Percentiles rank a stretch among this genome's conserved stretches.
Evolutionary conservation across 2,797 vertebrate species (phyloP).

Genomic region (Menidia menidia): DNA sequence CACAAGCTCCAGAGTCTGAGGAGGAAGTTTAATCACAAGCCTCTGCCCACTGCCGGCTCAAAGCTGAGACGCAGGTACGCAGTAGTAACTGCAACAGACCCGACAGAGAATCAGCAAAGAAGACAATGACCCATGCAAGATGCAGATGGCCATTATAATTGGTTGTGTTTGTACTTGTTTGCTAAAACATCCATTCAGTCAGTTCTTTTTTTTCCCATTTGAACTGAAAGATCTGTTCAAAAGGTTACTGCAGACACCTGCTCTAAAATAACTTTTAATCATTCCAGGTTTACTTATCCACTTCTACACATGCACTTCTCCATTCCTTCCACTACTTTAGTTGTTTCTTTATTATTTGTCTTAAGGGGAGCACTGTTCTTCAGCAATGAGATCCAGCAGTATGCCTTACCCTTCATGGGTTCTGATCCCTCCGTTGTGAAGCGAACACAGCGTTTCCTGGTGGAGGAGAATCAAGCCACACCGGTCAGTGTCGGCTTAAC

Average conservation of each 20-base stretch:
- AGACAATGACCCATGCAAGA: too few relatives aligned
- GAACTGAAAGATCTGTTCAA: too few relatives aligned
- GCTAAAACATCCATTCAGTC: neutral
- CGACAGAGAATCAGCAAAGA: too few relatives aligned
- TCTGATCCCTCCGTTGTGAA: slow-evolving; percentile 92
- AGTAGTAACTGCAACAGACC: neutral
- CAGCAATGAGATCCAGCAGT: slow-evolving; percentile 87
- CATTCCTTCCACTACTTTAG: slow-evolving; percentile 1
- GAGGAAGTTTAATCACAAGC: slow-evolving; percentile 86
- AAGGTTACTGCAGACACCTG: too few relatives aligned
- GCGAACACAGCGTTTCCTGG: slow-evolving; percentile 90
- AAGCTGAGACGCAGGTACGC: slow-evolving; percentile 91
- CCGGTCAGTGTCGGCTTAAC: slow-evolving; percentile 83
- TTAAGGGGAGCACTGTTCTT: slow-evolving; percentile 86
- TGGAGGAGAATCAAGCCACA: slow-evolving; percentile 83
- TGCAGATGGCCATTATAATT: too few relatives aligned
- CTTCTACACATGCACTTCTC: neutral
- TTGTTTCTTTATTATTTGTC: slow-evolving; percentile 9
- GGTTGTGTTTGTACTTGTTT: too few relatives aligned
- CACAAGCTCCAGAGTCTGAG: slow-evolving; percentile 85
- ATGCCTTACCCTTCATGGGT: slow-evolving; percentile 91
- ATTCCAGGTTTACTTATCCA: too few relatives aligned
- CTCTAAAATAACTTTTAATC: too few relatives aligned
- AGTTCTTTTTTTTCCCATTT: too few relatives aligned
- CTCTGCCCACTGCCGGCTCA: slow-evolving; percentile 87